A percentile compares a stretch with the other conserved stretches of the same genome.
Conservation (phyloP, 1,140 invertebrate species). For the Nephila pilipes region DNA sequence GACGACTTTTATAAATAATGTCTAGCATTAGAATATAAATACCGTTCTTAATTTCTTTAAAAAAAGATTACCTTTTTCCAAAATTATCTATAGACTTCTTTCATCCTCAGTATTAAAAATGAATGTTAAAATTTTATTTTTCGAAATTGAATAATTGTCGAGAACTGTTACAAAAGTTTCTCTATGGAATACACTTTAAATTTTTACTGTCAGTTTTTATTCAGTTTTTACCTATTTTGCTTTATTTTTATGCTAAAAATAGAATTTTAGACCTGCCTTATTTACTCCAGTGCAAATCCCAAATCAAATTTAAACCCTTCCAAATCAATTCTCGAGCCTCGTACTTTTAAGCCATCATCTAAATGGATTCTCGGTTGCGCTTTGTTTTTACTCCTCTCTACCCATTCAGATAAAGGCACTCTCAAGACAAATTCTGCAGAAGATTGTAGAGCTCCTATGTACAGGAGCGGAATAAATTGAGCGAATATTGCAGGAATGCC, state of each 20-base stretch:
- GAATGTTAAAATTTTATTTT: no score
- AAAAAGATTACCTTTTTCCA: no score
- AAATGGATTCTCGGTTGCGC: no score
- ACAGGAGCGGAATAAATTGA: constrained; percentile 16
- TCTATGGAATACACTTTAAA: no score
- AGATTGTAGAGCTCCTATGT: constrained; percentile 5
- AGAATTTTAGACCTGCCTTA: not conserved
- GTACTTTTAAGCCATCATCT: not conserved
- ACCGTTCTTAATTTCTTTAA: no score
- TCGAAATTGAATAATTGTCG: no score
- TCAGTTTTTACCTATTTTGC: not conserved
- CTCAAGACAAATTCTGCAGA: not conserved
- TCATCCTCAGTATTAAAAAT: no score
- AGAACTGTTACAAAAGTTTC: no score
- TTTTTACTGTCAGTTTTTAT: not conserved
- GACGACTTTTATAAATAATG: no score
- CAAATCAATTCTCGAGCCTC: not conserved
- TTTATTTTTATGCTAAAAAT: no score
- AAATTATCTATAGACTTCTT: no score
- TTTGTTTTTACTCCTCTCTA: constrained; percentile 4
- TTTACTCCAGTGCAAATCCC: not conserved
- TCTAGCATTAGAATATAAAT: no score
- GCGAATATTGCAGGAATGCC: constrained; percentile 31
- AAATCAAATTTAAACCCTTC: not conserved
- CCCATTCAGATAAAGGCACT: not conserved